A percentile compares a stretch with the other conserved stretches of the same genome.
phyloP scores from a whole-genome alignment of 2,888 invertebrate genomes.

The Lochmaea crataegi region DNA sequence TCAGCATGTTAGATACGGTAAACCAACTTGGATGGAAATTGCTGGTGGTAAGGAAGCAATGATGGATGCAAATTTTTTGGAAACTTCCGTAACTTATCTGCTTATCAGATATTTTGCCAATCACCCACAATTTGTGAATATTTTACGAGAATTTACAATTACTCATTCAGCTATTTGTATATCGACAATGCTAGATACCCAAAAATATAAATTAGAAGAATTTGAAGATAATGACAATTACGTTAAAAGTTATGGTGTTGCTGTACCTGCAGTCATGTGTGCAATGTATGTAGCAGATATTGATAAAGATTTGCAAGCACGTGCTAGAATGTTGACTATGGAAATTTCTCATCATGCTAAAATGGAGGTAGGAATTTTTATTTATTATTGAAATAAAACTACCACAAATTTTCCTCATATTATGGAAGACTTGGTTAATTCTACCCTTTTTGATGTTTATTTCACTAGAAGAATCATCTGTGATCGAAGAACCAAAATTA shows the following conservation, averaged over 20 bases:
- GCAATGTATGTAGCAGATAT: background rate
- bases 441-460: too few species aligned
- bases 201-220: background rate
- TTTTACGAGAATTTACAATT: background rate
- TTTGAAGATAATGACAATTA: background rate
- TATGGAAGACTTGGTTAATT: too few species aligned
- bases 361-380: background rate
- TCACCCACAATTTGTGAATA: background rate
- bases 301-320: background rate
- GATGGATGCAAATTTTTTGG: background rate
- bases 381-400: too few species aligned
- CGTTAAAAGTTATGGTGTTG: background rate
- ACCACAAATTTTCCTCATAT: too few species aligned
- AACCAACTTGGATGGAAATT: background rate
- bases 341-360: background rate
- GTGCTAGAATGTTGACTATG: background rate
- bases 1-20: background rate
- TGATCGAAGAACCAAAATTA: too few species aligned
- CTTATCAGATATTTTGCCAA: background rate
- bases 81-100: background rate
- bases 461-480: too few species aligned
- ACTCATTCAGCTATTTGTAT: background rate
- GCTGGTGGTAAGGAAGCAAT: background rate
- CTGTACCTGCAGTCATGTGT: background rate
- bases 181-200: background rate